A percentile compares a stretch with the other conserved stretches of the same genome.
Conservation (phyloP, 2,113 vertebrate genomes). For the Onychostoma macrolepis region DNA sequence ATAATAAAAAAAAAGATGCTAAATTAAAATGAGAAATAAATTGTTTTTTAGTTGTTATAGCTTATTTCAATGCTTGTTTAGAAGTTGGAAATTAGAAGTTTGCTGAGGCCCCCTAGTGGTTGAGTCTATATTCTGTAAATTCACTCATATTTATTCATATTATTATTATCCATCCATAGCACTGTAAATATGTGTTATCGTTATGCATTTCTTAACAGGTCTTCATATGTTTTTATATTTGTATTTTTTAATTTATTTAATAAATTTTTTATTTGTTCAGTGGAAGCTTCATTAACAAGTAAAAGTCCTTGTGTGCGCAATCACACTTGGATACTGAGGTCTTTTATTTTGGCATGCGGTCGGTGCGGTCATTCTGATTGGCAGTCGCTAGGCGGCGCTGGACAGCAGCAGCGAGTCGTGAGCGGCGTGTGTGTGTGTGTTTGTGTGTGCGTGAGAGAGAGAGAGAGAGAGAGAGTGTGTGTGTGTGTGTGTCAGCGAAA, state of each 20-base stretch:
- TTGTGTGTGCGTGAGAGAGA: background rate
- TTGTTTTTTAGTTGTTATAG: background rate
- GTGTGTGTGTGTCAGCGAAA: constrained; percentile 1
- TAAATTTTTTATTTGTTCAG: no score
- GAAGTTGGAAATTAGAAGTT: background rate
- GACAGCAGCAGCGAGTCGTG: background rate
- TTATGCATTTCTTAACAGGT: no score
- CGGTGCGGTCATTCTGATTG: background rate
- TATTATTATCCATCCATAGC: background rate
- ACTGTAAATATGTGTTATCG: no score
- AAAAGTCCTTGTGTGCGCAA: no score
- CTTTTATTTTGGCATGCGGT: constrained; percentile 20
- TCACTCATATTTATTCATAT: no score
- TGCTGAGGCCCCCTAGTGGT: background rate
- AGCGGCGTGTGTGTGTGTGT: background rate
- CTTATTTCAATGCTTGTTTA: background rate
- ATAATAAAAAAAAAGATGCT: background rate
- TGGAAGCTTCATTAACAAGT: no score
- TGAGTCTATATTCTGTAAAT: background rate
- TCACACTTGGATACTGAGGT: no score
- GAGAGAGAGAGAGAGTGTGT: no score
- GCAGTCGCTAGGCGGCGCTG: background rate
- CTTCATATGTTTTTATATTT: no score
- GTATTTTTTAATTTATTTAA: no score
- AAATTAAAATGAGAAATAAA: background rate